Evolutionary conservation across 2,797 vertebrate genomes (phyloP), one percentile per base, ranked within the genome.

Genomic region (Odontamblyopus rebecca): DNA sequence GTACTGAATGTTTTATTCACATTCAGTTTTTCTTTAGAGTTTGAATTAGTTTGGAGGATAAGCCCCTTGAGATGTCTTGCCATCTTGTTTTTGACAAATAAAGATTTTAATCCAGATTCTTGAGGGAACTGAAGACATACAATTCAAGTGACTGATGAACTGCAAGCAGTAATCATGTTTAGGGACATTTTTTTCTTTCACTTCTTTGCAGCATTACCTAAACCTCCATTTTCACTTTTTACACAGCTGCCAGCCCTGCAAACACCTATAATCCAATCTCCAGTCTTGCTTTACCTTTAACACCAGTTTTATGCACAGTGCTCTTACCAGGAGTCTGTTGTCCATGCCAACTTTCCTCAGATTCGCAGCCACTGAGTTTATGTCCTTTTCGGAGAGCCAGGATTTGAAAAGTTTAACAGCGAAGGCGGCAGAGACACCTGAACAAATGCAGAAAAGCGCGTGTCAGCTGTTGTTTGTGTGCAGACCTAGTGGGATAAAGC

Each of bases 331-430:
- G 83, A 99, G 93, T 86, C 97, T 95, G 89, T 96, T 99, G 89
- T 99, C 97, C 96, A 99, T 99, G 91, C 96, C 96, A 79, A 98
- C 97, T 91, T 97, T 99, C 54, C 96, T 93, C 78, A 98, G 96
- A 82, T 94, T 97, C 85, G 83, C 94, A 87, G 96, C 94, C 29
- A 98, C 96, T 7, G 97, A 97, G 84, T 95, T 95, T 86, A 99
- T 97, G 90, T 98, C 97, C 88, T 96, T 98, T 85, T 98, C 96
- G 64, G 96, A 96, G 88, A 99, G 96, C 97, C 97, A 98, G 3
- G 97, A 97, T 93, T 99, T 98, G 91, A 99, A 98, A 80, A 99
- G 95, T 91, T 99, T 99, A 76, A 98, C 96, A 82, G 97, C 96
- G 82, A 98, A 98, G 88, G 93, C 94, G 78, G 97, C 96, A 44